These are phyloP conservation scores for Idaea straminata DNA, from an alignment of 2,888 invertebrate genomes.

Conservation along the genomic window DNA sequence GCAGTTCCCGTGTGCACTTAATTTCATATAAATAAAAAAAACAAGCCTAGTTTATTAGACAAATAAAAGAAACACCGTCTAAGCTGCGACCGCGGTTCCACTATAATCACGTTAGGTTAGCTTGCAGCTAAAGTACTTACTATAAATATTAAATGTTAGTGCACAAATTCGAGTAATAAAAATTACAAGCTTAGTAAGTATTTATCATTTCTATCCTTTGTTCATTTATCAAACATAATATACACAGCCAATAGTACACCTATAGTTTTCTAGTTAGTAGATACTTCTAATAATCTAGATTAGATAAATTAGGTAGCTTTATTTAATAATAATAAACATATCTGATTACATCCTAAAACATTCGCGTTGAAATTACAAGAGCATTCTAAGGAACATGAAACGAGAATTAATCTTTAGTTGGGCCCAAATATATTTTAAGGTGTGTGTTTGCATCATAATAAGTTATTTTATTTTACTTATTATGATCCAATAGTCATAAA, in stretches of 20 bases:
- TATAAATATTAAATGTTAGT: background rate
- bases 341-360: background rate
- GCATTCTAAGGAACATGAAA: background rate
- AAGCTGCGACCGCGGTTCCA: no score
- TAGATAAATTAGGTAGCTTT: background rate
- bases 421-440: background rate
- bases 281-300: background rate
- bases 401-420: background rate
- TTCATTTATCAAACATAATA: background rate
- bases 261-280: background rate
- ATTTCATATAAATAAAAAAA: no score
- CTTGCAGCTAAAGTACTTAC: background rate
- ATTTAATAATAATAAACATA: background rate
- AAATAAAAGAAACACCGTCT: no score
- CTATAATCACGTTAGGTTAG: no score
- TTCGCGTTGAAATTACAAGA: background rate
- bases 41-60: no score
- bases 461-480: no score
- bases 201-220: background rate
- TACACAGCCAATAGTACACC: background rate
- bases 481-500: no score
- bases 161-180: background rate
- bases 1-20: no score
- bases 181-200: background rate
- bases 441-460: no score